Conservation (phyloP, 2,888 invertebrate species). For the Eumerus sabulonum region DNA sequence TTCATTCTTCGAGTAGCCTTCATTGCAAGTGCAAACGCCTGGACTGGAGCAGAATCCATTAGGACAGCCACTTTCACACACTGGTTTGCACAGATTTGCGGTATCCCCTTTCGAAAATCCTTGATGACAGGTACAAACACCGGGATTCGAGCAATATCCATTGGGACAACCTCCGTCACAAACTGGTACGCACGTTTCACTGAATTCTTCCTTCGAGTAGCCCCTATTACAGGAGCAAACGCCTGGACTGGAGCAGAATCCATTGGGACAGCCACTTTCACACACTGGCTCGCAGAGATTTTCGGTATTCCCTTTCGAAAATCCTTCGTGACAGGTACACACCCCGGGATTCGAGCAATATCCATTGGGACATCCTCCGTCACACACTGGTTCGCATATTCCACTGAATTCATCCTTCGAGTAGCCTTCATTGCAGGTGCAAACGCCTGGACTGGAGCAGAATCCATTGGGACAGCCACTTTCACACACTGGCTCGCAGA, state of each 20-base stretch:
- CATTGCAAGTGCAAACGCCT: slow-evolving; percentile 77
- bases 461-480: slow-evolving; percentile 71
- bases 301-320: background rate
- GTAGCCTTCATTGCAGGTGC: slow-evolving; percentile 76
- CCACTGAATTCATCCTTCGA: background rate
- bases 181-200: slow-evolving; percentile 54
- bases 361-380: slow-evolving; percentile 66
- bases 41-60: slow-evolving; percentile 74
- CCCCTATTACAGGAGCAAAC: slow-evolving; percentile 81
- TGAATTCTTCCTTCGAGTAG: background rate
- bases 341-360: slow-evolving; percentile 44
- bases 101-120: slow-evolving; percentile 79
- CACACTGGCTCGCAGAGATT: slow-evolving; percentile 73
- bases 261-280: slow-evolving; percentile 73
- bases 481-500: slow-evolving; percentile 57
- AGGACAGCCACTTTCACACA: slow-evolving; percentile 49
- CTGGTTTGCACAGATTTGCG: slow-evolving; percentile 3
- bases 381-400: slow-evolving; percentile 66
- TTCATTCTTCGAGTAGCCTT: slow-evolving; percentile 68
- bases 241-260: slow-evolving; percentile 80
- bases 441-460: slow-evolving; percentile 75
- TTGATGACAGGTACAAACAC: slow-evolving; percentile 84
- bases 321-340: slow-evolving; percentile 65
- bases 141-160: slow-evolving; percentile 84
- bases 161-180: slow-evolving; percentile 83